These are phyloP conservation scores for Melinaea marsaeus DNA, from an alignment of 2,888 invertebrate species.

Conservation along the genomic window DNA sequence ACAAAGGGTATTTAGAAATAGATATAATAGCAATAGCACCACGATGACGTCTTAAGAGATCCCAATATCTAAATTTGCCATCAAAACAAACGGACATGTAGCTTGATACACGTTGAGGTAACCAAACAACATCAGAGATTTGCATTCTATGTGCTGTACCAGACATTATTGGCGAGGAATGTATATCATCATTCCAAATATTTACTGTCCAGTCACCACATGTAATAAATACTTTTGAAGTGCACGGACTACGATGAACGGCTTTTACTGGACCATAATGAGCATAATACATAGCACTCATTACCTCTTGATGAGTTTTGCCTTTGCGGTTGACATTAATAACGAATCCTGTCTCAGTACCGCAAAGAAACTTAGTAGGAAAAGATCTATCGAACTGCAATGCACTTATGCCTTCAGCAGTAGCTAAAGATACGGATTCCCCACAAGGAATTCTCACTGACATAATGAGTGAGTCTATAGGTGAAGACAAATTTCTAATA, in stretches of 20 bases:
- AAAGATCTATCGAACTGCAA: slow-evolving; percentile 83
- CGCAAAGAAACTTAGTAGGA: slow-evolving; percentile 75
- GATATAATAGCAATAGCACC: slow-evolving; percentile 81
- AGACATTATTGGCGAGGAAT: slow-evolving; percentile 48
- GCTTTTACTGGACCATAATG: slow-evolving; percentile 78
- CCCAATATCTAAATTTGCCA: slow-evolving; percentile 88
- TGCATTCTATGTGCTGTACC: slow-evolving; percentile 43
- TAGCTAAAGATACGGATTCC: slow-evolving; percentile 61
- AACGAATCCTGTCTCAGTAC: slow-evolving; percentile 54
- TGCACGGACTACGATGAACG: slow-evolving; percentile 80
- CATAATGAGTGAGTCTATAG: slow-evolving; percentile 77
- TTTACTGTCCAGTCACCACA: slow-evolving; percentile 81
- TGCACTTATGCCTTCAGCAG: slow-evolving; percentile 78
- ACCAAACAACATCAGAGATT: slow-evolving; percentile 51
- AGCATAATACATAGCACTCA: slow-evolving; percentile 77
- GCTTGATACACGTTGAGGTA: slow-evolving; percentile 56
- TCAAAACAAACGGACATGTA: slow-evolving; percentile 62
- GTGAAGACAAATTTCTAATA: slow-evolving; percentile 76
- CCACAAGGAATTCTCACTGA: slow-evolving; percentile 72
- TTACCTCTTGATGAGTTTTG: slow-evolving; percentile 78
- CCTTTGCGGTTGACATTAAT: slow-evolving; percentile 83
- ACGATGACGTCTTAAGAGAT: slow-evolving; percentile 83
- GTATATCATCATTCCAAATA: slow-evolving; percentile 83
- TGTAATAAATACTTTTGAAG: slow-evolving; percentile 81
- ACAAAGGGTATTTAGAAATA: slow-evolving; percentile 71